Percentiles rank a stretch among this genome's conserved stretches.
Evolutionary conservation across 2,113 vertebrate genomes (phyloP).

Genomic region (Psilopogon haemacephalus): DNA sequence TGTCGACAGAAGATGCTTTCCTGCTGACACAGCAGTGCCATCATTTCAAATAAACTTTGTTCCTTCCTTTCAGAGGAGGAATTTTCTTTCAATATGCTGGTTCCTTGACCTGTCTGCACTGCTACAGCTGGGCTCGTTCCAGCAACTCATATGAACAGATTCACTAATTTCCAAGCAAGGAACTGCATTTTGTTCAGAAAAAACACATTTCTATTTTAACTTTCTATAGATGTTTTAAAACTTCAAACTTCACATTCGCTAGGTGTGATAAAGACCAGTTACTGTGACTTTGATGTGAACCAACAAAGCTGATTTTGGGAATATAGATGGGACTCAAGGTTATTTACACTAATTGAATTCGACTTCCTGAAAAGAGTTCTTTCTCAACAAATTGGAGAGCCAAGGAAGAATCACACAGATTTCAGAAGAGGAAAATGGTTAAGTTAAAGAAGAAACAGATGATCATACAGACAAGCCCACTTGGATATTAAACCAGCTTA

Average conservation of each 20-base stretch:
- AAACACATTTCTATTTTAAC: neutral
- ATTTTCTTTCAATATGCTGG: neutral
- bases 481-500: neutral
- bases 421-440: neutral
- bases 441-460: neutral
- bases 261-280: neutral
- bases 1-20: neutral
- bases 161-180: neutral
- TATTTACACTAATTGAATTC: neutral
- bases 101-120: neutral
- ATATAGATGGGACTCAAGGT: neutral
- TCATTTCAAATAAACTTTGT: neutral
- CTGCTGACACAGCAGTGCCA: neutral
- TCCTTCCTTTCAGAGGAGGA: neutral
- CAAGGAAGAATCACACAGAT: neutral
- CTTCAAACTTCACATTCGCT: neutral
- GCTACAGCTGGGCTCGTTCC: neutral
- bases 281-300: neutral
- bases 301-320: neutral
- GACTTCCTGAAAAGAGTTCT: neutral
- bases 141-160: neutral
- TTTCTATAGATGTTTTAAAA: neutral
- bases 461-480: neutral
- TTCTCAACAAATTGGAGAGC: neutral
- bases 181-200: neutral